Evolutionary conservation across 1,140 invertebrate genomes (phyloP).

Genomic region (Camponotus floridanus): DNA sequence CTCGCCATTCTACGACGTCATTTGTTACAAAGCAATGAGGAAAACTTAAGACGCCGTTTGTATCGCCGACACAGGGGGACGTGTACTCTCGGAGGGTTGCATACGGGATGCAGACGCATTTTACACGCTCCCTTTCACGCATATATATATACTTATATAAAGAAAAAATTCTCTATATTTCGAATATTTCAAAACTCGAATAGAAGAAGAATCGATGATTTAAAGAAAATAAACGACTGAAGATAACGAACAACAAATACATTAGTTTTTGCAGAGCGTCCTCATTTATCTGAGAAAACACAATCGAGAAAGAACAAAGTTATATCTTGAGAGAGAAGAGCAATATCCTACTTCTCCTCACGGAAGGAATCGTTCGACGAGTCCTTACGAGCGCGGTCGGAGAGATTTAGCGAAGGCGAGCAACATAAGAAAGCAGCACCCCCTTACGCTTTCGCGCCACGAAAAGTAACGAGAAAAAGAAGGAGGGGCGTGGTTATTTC

Average conservation of each 20-base stretch:
- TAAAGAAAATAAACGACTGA: neutral
- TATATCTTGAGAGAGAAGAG: neutral
- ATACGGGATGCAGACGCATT: neutral
- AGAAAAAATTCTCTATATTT: neutral
- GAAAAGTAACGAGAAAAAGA: constrained; percentile 37
- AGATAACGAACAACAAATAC: neutral
- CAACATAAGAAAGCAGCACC: constrained; percentile 3
- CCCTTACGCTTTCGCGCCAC: constrained; percentile 22
- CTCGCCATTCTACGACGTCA: constrained; percentile 30
- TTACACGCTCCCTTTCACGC: neutral
- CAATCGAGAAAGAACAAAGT: neutral
- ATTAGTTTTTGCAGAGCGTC: neutral
- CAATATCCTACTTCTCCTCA: constrained; percentile 27
- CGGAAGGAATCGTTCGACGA: constrained; percentile 37
- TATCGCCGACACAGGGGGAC: neutral
- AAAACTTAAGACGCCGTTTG: constrained; percentile 39
- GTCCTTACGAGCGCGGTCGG: constrained; percentile 28
- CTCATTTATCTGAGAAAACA: constrained; percentile 29
- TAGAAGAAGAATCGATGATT: neutral
- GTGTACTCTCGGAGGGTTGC: neutral
- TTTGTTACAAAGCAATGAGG: constrained; percentile 58
- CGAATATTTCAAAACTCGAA: neutral
- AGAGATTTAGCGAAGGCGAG: constrained; percentile 52
- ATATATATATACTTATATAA: no score
- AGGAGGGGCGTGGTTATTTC: neutral